A percentile compares a stretch with the other conserved stretches of the same genome.
These are phyloP conservation scores for Aproaerema taeniolella DNA, from an alignment of 2,888 invertebrate species.

Conservation along the genomic window DNA sequence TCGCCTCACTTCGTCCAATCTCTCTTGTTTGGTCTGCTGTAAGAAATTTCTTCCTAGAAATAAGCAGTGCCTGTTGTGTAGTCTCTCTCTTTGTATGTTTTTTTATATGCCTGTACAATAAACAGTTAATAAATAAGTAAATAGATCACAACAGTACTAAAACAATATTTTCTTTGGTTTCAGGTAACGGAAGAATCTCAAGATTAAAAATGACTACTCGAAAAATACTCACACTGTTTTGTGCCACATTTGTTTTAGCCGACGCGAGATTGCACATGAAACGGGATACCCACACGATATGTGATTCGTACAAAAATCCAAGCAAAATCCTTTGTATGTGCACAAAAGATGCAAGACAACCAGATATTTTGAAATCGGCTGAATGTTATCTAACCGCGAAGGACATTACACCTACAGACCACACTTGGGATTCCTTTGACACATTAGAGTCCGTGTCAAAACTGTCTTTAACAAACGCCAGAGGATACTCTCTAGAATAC, in stretches of 20 bases:
- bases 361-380: constrained; percentile 72
- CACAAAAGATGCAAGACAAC: constrained; percentile 29
- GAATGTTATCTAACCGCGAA: constrained; percentile 83
- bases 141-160: neutral
- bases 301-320: constrained; percentile 49
- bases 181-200: constrained; percentile 33
- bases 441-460: constrained; percentile 79
- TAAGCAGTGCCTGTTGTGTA: too few relatives aligned
- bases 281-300: constrained; percentile 41
- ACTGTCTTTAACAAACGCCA: constrained; percentile 81
- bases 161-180: constrained; percentile 28
- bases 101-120: too few relatives aligned
- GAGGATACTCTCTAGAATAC: constrained; percentile 79
- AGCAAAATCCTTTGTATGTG: constrained; percentile 60
- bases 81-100: too few relatives aligned
- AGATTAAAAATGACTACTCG: constrained; percentile 39
- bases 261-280: constrained; percentile 46
- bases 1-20: too few relatives aligned
- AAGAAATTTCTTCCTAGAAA: too few relatives aligned
- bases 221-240: constrained; percentile 41
- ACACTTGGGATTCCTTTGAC: constrained; percentile 81
- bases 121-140: too few relatives aligned
- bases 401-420: constrained; percentile 76
- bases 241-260: constrained; percentile 35
- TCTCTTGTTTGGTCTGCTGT: too few relatives aligned